phyloP scores from a whole-genome alignment of 1,140 invertebrate genomes.

The Zaprionus nigranus region DNA sequence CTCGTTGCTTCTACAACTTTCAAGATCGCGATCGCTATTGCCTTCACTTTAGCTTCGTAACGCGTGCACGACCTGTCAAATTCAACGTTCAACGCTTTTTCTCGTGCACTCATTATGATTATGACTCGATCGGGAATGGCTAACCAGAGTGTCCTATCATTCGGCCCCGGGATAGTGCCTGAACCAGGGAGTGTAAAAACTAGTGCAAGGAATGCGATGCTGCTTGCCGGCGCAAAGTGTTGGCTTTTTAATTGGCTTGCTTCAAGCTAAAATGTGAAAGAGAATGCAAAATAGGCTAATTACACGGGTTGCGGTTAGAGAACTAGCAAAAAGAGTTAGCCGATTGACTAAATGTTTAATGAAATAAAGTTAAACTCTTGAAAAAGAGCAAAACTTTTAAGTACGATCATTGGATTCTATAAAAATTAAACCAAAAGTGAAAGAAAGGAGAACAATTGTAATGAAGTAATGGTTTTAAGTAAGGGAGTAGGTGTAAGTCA shows the following conservation, averaged over 20 bases:
- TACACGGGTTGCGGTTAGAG: not conserved
- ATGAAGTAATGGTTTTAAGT: too few relatives aligned
- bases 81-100: conserved; percentile 52
- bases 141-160: not conserved
- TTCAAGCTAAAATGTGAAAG: conserved; percentile 6
- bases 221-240: not conserved
- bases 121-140: conserved; percentile 52
- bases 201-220: conserved; percentile 47
- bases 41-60: conserved; percentile 41
- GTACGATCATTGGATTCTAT: too few relatives aligned
- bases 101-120: conserved; percentile 81
- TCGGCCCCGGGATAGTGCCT: not conserved
- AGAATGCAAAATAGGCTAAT: conserved; percentile 20
- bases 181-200: conserved; percentile 52
- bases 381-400: too few relatives aligned
- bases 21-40: conserved; percentile 56
- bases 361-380: too few relatives aligned
- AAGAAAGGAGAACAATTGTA: too few relatives aligned
- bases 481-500: too few relatives aligned
- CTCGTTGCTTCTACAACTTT: conserved; percentile 16
- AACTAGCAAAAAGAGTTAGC: too few relatives aligned
- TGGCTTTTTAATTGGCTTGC: conserved; percentile 2
- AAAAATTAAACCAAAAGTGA: too few relatives aligned
- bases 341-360: too few relatives aligned
- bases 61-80: conserved; percentile 81